Evolutionary conservation across 2,797 vertebrate genomes (phyloP).

Genomic region (Oryzias sinensis): DNA sequence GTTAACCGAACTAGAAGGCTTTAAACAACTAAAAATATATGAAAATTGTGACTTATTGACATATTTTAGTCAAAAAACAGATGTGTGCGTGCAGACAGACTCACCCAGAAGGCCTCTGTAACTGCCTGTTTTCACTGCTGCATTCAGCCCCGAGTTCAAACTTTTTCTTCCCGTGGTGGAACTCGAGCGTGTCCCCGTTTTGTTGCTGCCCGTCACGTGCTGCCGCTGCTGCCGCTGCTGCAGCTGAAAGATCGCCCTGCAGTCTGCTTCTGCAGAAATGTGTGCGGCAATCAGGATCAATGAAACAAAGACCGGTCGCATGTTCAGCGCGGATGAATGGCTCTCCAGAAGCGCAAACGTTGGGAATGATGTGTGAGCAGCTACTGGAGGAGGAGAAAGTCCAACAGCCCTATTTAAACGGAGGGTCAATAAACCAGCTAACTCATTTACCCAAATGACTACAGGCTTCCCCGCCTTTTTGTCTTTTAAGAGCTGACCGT

Average conservation of each 20-base stretch:
- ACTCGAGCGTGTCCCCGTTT: neutral
- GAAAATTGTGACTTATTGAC: neutral
- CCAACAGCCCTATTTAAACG: constrained; percentile 72
- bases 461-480: constrained; percentile 26
- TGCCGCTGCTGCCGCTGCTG: constrained; percentile 13
- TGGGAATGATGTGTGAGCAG: constrained; percentile 37
- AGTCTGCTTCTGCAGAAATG: constrained; percentile 43
- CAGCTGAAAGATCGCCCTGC: constrained; percentile 18
- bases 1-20: too few species aligned
- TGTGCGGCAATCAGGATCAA: constrained; percentile 71
- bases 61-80: too few species aligned
- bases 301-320: constrained; percentile 70
- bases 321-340: constrained; percentile 47
- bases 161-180: constrained; percentile 35
- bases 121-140: constrained; percentile 63
- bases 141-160: constrained; percentile 68
- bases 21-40: neutral
- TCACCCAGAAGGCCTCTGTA: constrained; percentile 82
- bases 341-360: constrained; percentile 23
- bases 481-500: constrained; percentile 6
- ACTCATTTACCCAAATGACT: constrained; percentile 69
- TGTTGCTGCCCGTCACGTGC: constrained; percentile 5
- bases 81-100: constrained; percentile 35
- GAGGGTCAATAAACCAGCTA: constrained; percentile 62
- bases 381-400: constrained; percentile 69